Percentiles rank a stretch among this genome's conserved stretches.
Conservation (phyloP, 2,888 invertebrate genomes). For the Lasioglossum leucozonium region DNA sequence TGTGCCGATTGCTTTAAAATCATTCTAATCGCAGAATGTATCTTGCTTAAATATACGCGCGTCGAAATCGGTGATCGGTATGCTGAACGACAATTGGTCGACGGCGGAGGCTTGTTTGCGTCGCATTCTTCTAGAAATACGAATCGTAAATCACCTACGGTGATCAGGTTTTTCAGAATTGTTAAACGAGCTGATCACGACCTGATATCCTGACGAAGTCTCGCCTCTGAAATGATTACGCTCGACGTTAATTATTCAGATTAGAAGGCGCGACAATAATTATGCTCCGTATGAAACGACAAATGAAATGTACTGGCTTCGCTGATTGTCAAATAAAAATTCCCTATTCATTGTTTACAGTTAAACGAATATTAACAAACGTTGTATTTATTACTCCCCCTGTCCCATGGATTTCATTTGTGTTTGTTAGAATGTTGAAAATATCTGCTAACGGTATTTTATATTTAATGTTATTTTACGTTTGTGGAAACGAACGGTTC, state of each 20-base stretch:
- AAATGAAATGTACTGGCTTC: background rate
- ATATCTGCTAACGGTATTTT: background rate
- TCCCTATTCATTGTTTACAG: no score
- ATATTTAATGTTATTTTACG: background rate
- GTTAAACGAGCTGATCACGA: conserved; percentile 64
- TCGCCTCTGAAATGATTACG: conserved; percentile 34
- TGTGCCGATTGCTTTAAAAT: conserved; percentile 22
- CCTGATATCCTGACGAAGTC: conserved; percentile 64
- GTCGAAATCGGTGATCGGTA: conserved; percentile 22
- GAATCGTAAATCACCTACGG: conserved; percentile 71
- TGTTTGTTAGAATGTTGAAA: background rate
- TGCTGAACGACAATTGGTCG: conserved; percentile 75
- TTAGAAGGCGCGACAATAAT: background rate
- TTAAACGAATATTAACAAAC: background rate
- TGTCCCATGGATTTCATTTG: background rate
- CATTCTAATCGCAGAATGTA: conserved; percentile 6
- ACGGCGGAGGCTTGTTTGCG: conserved; percentile 80
- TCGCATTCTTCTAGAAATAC: conserved; percentile 60
- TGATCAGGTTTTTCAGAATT: conserved; percentile 69
- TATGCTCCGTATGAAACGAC: background rate
- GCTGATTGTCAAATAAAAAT: background rate
- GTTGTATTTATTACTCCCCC: background rate
- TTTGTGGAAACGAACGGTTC: background rate
- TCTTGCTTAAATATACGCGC: conserved; percentile 73
- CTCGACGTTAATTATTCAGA: conserved; percentile 17